Evolutionary conservation across 2,113 vertebrate species (phyloP), one percentile per base, ranked within the genome.

Genomic region (Istiophorus platypterus): DNA sequence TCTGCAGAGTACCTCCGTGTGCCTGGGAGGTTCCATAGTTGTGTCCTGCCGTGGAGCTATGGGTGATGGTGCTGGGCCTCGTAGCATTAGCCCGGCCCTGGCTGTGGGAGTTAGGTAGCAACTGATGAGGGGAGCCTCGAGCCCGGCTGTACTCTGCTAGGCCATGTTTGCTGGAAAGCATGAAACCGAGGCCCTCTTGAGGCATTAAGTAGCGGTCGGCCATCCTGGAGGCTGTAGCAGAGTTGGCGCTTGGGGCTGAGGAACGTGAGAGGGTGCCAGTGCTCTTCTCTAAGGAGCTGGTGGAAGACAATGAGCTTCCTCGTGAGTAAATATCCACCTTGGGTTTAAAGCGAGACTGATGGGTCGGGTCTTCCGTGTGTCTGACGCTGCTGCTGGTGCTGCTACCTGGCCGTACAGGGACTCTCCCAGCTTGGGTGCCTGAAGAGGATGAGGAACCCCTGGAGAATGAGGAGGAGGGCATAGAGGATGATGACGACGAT

Each of bases 141-240:
- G 95, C 93, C 82, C 94, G 95, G 78, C 87, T 87, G 86, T 92
- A 89, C 64, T 98, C 96, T 0, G 94, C 91, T 0, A 88, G 87
- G 78, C 94, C 94, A 65, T 96, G 96, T 93, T 97, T 97, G 92
- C 82, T 95, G 47, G 94, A 87, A 77, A 96, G 81, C 74, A 90
- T 90, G 83, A 95, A 96, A 75, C 94, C 91, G 5, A 94, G 47
- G 39, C 91, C 92, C 90, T 92, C 90, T 13, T 85, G 94, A 37
- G 92, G 94, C 81, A 92, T 78, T 47, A 72, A 0, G 0, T 91
- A 94, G 76, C 95, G 96, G 62, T 98, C 97, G 14, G 81, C 51
- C 2, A 91, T 92, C 81, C 94, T 95, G 65, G 90, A 59, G 42
- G 78, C 51, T 68, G 83, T 47, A 88, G 89, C 49, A 0, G 91